Conservation (phyloP, 1,140 invertebrate species). For the Papilio aristodemus region DNA sequence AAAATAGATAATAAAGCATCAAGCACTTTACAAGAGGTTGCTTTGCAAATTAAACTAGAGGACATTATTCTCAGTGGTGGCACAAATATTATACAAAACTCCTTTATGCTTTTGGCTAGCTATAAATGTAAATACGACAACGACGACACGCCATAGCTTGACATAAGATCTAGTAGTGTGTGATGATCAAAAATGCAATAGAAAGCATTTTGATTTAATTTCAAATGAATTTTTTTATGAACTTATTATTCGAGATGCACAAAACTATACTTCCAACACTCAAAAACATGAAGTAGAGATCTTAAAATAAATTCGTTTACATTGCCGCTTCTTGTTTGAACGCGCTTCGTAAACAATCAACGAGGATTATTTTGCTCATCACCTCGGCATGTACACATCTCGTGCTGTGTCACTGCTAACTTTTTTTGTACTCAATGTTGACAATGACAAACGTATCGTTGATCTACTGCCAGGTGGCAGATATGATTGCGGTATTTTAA, state of each 20-base stretch:
- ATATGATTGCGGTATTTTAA: conserved; percentile 7
- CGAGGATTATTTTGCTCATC: conserved; percentile 4
- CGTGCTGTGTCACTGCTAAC: conserved; percentile 10
- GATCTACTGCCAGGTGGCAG: neutral
- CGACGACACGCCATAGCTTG: too few species aligned
- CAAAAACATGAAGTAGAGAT: conserved; percentile 31
- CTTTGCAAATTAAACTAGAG: neutral
- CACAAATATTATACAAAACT: neutral
- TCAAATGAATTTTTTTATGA: too few species aligned
- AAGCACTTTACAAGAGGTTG: neutral
- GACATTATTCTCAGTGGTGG: neutral
- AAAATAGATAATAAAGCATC: neutral
- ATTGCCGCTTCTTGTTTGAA: conserved; percentile 29
- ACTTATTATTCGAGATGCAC: neutral
- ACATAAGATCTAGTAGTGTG: too few species aligned
- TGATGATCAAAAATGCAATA: too few species aligned
- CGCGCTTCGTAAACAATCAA: conserved; percentile 2
- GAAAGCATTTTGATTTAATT: too few species aligned
- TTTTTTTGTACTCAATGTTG: conserved; percentile 10
- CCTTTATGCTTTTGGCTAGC: neutral
- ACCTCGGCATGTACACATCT: conserved; percentile 7
- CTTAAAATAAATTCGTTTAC: conserved; percentile 40
- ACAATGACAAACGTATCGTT: conserved; percentile 4
- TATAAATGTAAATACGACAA: neutral
- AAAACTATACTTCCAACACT: neutral